Evolutionary conservation across 1,140 invertebrate species (phyloP), one percentile per base, ranked within the genome.

Genomic region (Eubasilissa regina): DNA sequence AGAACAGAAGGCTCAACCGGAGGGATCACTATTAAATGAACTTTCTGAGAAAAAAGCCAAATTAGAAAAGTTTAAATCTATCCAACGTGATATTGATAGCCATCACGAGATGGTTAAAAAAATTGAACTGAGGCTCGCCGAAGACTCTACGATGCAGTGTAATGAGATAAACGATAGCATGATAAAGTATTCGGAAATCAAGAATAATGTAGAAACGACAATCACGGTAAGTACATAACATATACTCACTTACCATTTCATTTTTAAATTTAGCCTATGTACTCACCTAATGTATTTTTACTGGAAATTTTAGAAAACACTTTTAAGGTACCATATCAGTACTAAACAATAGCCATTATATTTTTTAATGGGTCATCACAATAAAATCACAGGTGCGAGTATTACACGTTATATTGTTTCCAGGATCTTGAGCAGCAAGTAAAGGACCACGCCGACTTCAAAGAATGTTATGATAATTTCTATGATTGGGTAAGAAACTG

Each of bases 41-140:
- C 88, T 98, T 10, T 95, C 95, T 78, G 97, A 98, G 84, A 98
- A 98, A 88, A 94, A 95, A 79, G 94, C 95, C 3, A 92, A 94
- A 17, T 84, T 97, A 3, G 96, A 97, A 84, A 97, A 97, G 85
- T 95, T 95, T 84, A 93, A 92, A 82, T 92, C 92, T 0, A 90
- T 96, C 48, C 92, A 93, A 78, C 91, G 94, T 66, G 96, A 97
- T 84, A 93, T 97, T 70, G 90, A 92, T 58, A 91, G 92, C 7
- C 95, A 97, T 70, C 91, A 88, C 53, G 95, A 96, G 78, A 90
- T 93, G 6, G 90, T 95, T 0, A 93, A 95, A 73, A 93, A 93
- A 84, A 87, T 96, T 4, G 94, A 94, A 83, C 85, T 87, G 55
- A 92, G 93, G 72, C 83, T 95, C 0, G 85, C 87, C 44, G 93